A percentile compares a stretch with the other conserved stretches of the same genome.
Evolutionary conservation across 1,140 invertebrate species (phyloP).

Genomic region (Drosophila santomea): DNA sequence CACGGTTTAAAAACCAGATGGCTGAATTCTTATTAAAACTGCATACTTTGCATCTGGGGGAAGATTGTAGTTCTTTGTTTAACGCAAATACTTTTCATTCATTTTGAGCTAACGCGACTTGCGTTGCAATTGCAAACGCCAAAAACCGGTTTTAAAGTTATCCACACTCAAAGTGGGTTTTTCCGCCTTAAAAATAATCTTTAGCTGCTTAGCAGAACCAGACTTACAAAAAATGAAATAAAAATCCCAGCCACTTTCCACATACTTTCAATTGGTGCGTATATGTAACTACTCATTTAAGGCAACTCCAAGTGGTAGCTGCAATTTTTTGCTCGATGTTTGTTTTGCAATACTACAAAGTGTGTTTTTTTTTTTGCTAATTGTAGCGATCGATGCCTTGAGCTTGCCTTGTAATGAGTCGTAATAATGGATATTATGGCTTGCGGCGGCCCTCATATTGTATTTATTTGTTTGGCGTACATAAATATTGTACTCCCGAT

Average conservation of each 20-base stretch:
- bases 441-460: background rate
- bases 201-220: background rate
- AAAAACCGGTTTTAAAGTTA: slow-evolving; percentile 21
- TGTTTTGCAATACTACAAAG: background rate
- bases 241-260: slow-evolving; percentile 2
- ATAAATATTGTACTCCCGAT: slow-evolving; percentile 32
- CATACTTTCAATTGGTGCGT: slow-evolving; percentile 22
- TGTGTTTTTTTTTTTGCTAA: slow-evolving; percentile 7
- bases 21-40: background rate
- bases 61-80: background rate
- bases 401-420: background rate
- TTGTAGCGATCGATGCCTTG: slow-evolving; percentile 7
- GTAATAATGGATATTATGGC: slow-evolving; percentile 5
- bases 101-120: background rate
- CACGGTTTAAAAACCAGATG: background rate
- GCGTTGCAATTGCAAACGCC: background rate
- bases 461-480: slow-evolving; percentile 6
- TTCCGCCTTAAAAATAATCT: background rate
- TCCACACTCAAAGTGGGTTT: background rate
- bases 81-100: background rate
- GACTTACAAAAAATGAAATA: background rate
- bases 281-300: background rate
- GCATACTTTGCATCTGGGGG: background rate
- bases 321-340: slow-evolving; percentile 22
- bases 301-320: background rate